A percentile compares a stretch with the other conserved stretches of the same genome.
These are phyloP conservation scores for Linyphia triangularis DNA, from an alignment of 2,888 invertebrate genomes.

Conservation along the genomic window DNA sequence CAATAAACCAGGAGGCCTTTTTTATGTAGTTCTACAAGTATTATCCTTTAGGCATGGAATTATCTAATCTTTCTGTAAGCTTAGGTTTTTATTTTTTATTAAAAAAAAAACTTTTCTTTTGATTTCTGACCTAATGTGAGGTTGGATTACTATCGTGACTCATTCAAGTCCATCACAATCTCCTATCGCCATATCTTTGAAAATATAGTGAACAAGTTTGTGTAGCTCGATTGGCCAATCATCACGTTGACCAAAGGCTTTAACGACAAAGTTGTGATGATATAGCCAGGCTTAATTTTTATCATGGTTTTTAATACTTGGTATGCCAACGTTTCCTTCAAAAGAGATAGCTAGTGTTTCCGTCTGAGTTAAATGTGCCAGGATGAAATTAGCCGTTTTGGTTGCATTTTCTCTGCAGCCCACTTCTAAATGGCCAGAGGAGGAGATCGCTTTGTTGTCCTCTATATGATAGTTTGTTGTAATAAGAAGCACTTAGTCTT, in stretches of 20 bases:
- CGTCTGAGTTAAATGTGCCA: conserved; percentile 54
- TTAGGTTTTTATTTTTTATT: background rate
- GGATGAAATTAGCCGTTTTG: conserved; percentile 44
- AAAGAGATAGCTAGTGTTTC: conserved; percentile 52
- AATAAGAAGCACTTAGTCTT: conserved; percentile 66
- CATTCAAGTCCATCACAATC: background rate
- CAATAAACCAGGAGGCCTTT: too few relatives aligned
- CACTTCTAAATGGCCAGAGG: conserved; percentile 27
- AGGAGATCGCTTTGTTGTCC: conserved; percentile 22
- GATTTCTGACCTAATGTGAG: background rate
- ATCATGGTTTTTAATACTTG: conserved; percentile 27
- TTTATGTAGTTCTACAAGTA: too few relatives aligned
- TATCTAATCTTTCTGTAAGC: background rate
- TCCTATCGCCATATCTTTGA: background rate
- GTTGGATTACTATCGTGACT: background rate
- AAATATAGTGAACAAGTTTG: conserved; percentile 16
- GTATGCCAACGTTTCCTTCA: conserved; percentile 17
- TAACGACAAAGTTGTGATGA: conserved; percentile 36
- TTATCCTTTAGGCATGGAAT: background rate
- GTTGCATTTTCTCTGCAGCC: conserved; percentile 42
- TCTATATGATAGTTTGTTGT: conserved; percentile 51
- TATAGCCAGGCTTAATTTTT: conserved; percentile 42
- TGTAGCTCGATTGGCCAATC: conserved; percentile 25
- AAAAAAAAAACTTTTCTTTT: background rate
- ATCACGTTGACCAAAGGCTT: conserved; percentile 63